These are phyloP conservation scores for Ahaetulla prasina DNA, from an alignment of 2,113 vertebrate genomes.

Conservation along the genomic window DNA sequence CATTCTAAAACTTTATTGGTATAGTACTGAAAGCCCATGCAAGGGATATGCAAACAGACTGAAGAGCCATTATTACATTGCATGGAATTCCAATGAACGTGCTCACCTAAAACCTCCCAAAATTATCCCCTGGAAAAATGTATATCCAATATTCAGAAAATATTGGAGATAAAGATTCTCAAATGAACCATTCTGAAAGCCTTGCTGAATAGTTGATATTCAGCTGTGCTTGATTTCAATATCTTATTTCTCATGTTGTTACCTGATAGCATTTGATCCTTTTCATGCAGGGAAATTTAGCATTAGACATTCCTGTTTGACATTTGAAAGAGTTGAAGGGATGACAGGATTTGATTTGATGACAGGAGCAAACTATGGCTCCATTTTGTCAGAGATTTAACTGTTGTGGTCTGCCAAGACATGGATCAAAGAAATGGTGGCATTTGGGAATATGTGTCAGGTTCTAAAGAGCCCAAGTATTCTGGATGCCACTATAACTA, in stretches of 20 bases:
- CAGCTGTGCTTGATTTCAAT: neutral
- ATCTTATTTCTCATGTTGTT: neutral
- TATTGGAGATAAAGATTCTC: neutral
- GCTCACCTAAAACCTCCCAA: neutral
- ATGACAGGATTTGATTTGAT: neutral
- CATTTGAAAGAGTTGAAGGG: neutral
- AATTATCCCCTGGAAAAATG: neutral
- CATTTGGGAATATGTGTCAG: neutral
- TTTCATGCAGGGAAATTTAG: neutral
- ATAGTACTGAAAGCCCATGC: neutral
- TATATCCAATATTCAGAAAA: neutral
- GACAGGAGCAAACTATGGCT: neutral
- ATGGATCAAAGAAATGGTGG: neutral
- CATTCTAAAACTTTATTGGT: conserved; percentile 4
- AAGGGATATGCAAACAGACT: conserved; percentile 20
- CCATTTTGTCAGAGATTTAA: neutral
- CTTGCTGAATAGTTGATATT: neutral
- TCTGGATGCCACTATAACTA: neutral
- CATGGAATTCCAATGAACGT: neutral
- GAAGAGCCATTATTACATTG: neutral
- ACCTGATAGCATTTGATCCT: neutral
- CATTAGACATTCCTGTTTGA: neutral
- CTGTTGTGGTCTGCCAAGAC: neutral
- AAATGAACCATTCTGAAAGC: neutral
- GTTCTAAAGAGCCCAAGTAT: neutral